Percentiles rank a stretch among this genome's conserved stretches.
Evolutionary conservation across 2,888 invertebrate species (phyloP).

Genomic region (Dolomedes plantarius): DNA sequence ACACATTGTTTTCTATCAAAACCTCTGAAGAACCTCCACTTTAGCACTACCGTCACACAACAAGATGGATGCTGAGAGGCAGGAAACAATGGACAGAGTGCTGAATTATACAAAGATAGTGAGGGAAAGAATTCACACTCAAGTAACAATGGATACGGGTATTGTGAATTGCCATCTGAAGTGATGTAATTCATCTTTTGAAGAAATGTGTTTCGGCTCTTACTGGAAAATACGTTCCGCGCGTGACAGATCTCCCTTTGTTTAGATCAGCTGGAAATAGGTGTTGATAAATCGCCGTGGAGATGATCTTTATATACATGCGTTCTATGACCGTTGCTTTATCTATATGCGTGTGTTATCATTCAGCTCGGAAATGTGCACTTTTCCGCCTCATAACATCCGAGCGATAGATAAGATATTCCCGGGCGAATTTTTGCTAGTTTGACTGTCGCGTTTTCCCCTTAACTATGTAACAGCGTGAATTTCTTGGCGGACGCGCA

Average conservation of each 20-base stretch:
- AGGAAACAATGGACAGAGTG: slow-evolving; percentile 6
- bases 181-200: slow-evolving; percentile 1
- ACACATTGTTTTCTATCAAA: background rate
- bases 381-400: too few relatives aligned
- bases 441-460: too few relatives aligned
- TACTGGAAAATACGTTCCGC: background rate
- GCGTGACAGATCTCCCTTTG: background rate
- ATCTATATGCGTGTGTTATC: background rate
- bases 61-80: background rate
- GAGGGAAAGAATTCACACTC: background rate
- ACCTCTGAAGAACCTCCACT: background rate
- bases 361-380: background rate
- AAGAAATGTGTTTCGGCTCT: background rate
- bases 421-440: too few relatives aligned
- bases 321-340: background rate
- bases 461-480: too few relatives aligned
- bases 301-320: background rate
- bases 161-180: background rate
- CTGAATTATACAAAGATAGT: background rate
- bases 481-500: too few relatives aligned
- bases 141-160: background rate
- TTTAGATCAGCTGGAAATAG: background rate
- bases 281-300: background rate
- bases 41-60: background rate
- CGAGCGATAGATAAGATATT: too few relatives aligned